Evolutionary conservation across 2,113 vertebrate species (phyloP).

Genomic region (Psittacula cyanocephala): DNA sequence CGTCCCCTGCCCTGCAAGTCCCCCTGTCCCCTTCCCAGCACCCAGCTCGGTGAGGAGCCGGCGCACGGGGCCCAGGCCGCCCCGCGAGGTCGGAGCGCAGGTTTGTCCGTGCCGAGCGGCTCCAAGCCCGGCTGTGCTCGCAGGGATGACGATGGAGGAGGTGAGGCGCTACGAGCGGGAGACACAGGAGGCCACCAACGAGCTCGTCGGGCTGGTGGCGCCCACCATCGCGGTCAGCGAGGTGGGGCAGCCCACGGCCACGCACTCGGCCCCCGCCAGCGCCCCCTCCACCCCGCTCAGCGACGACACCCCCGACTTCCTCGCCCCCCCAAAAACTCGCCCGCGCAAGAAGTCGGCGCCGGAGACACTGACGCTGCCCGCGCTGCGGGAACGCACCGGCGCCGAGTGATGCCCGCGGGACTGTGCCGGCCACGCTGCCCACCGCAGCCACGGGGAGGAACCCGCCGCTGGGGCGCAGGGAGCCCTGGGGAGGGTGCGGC

Average conservation of each 20-base stretch:
- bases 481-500: neutral
- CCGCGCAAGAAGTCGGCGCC: constrained; percentile 73
- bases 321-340: constrained; percentile 66
- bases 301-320: constrained; percentile 73
- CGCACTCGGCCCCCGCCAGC: constrained; percentile 63
- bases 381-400: constrained; percentile 46
- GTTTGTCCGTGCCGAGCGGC: neutral
- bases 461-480: neutral
- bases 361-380: constrained; percentile 67
- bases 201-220: constrained; percentile 69
- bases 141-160: constrained; percentile 79
- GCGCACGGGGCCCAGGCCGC: neutral
- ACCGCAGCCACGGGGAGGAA: neutral
- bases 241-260: constrained; percentile 18
- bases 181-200: constrained; percentile 77
- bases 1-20: neutral
- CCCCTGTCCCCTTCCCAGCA: neutral
- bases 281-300: constrained; percentile 69
- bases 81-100: neutral
- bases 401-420: neutral
- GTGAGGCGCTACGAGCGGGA: constrained; percentile 74
- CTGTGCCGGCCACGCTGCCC: neutral
- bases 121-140: constrained; percentile 22
- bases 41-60: neutral
- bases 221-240: constrained; percentile 68